Percentiles rank a stretch among this genome's conserved stretches.
Conservation (phyloP, 1,140 invertebrate genomes). For the Meteorus sp. region DNA sequence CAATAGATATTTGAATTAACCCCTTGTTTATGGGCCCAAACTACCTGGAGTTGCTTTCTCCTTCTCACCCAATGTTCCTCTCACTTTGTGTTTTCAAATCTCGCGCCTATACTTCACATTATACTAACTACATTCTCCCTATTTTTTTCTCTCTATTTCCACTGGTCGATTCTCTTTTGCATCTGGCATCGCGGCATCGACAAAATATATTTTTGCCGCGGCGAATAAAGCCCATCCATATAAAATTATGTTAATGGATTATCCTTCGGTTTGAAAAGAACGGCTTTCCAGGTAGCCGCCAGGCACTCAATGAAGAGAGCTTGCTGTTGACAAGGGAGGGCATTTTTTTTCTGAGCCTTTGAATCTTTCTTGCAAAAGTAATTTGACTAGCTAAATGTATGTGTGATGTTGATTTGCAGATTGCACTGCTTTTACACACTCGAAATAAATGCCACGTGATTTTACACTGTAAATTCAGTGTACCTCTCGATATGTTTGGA, state of each 20-base stretch:
- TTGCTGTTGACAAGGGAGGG: slow-evolving; percentile 1
- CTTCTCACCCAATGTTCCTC: background rate
- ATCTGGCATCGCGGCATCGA: slow-evolving; percentile 48
- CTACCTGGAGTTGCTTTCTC: slow-evolving; percentile 12
- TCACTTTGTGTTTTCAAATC: background rate
- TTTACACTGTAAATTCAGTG: slow-evolving; percentile 16
- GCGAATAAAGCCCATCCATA: slow-evolving; percentile 50
- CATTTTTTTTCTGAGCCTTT: slow-evolving; percentile 26
- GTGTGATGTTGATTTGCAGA: background rate
- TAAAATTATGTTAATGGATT: slow-evolving; percentile 63
- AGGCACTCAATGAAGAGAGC: slow-evolving; percentile 12
- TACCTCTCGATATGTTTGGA: slow-evolving; percentile 21
- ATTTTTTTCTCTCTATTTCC: slow-evolving; percentile 50
- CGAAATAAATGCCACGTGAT: too few relatives aligned
- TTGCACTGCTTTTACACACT: too few relatives aligned
- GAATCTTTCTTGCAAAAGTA: slow-evolving; percentile 39
- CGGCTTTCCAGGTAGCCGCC: slow-evolving; percentile 38
- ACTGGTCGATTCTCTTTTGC: slow-evolving; percentile 52
- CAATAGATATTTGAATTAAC: slow-evolving; percentile 60
- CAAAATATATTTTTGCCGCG: slow-evolving; percentile 49
- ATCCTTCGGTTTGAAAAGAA: slow-evolving; percentile 45
- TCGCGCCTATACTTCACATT: too few relatives aligned
- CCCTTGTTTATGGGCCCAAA: slow-evolving; percentile 30
- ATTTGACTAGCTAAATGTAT: slow-evolving; percentile 35
- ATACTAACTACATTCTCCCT: too few relatives aligned